Conservation (phyloP, 2,797 vertebrate genomes). For the Argyrosomus regius region DNA sequence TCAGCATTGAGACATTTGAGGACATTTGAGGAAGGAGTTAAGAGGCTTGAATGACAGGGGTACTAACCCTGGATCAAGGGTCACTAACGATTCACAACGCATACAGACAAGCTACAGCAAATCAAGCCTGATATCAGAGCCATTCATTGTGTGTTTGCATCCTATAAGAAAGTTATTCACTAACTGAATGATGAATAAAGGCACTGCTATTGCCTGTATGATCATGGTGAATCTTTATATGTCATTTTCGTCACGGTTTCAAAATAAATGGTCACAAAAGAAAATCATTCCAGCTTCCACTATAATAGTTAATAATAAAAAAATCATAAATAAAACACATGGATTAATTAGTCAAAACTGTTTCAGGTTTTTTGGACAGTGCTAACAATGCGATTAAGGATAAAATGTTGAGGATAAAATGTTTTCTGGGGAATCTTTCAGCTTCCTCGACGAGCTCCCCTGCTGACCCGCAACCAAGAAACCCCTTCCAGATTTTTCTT, state of each 20-base stretch:
- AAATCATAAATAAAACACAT: conserved; percentile 9
- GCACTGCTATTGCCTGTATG: conserved; percentile 13
- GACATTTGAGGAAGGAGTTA: conserved; percentile 62
- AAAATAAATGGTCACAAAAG: conserved; percentile 23
- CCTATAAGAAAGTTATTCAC: conserved; percentile 40
- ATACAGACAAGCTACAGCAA: conserved; percentile 49
- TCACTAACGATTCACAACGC: conserved; percentile 52
- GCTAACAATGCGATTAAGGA: conserved; percentile 27
- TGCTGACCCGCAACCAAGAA: conserved; percentile 48
- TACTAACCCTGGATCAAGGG: conserved; percentile 53
- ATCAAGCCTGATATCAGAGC: conserved; percentile 21
- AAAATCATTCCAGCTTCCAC: conserved; percentile 34
- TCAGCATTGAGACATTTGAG: conserved; percentile 65
- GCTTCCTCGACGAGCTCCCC: conserved; percentile 27
- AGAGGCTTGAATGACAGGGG: conserved; percentile 55
- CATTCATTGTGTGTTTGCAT: conserved; percentile 12
- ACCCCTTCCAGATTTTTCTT: conserved; percentile 52
- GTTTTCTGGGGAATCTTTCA: conserved; percentile 43
- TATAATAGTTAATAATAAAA: conserved; percentile 22
- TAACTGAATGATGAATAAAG: conserved; percentile 42
- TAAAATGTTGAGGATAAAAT: conserved; percentile 13
- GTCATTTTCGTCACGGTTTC: conserved; percentile 17
- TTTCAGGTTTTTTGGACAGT: conserved; percentile 22
- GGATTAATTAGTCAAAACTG: background rate
- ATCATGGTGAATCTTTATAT: conserved; percentile 28